A percentile compares a stretch with the other conserved stretches of the same genome.
Conservation (phyloP, 2,888 invertebrate genomes). For the Alloplasta piceator region DNA sequence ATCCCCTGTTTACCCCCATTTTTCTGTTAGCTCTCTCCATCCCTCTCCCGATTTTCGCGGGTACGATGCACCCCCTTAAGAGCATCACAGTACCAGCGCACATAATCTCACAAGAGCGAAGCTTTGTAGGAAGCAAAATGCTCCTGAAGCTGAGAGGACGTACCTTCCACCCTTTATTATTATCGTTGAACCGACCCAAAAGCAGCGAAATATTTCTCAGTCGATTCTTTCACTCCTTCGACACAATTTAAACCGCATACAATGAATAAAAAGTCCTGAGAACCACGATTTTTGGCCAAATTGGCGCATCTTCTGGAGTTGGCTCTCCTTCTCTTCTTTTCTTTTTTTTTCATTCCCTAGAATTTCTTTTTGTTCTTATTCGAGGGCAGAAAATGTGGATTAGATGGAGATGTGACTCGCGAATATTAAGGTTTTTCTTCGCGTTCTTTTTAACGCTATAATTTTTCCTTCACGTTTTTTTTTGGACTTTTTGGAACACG, state of each 20-base stretch:
- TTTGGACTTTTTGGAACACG: no score
- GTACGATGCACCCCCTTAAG: constrained; percentile 38
- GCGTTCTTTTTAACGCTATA: no score
- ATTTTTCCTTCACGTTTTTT: no score
- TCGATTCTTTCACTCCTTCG: constrained; percentile 3
- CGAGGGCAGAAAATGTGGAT: no score
- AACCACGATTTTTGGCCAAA: not conserved
- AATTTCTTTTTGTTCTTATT: no score
- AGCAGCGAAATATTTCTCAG: constrained; percentile 2
- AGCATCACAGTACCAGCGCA: constrained; percentile 43
- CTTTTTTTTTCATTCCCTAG: no score
- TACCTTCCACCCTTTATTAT: constrained; percentile 55
- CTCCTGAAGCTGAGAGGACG: constrained; percentile 15
- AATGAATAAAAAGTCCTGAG: constrained; percentile 37
- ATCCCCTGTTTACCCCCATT: constrained; percentile 27
- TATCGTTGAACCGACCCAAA: constrained; percentile 18
- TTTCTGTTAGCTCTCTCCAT: constrained; percentile 32
- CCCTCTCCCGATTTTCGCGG: constrained; percentile 38
- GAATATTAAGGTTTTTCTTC: no score
- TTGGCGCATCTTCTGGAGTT: no score
- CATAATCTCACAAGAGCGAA: constrained; percentile 8
- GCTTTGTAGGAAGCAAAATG: constrained; percentile 39
- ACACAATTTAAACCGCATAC: not conserved
- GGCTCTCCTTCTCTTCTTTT: no score
- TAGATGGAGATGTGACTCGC: no score